Base-by-base conservation (phyloP, 2,113 vertebrate genomes). In the Delphinapterus leucas region DNA sequence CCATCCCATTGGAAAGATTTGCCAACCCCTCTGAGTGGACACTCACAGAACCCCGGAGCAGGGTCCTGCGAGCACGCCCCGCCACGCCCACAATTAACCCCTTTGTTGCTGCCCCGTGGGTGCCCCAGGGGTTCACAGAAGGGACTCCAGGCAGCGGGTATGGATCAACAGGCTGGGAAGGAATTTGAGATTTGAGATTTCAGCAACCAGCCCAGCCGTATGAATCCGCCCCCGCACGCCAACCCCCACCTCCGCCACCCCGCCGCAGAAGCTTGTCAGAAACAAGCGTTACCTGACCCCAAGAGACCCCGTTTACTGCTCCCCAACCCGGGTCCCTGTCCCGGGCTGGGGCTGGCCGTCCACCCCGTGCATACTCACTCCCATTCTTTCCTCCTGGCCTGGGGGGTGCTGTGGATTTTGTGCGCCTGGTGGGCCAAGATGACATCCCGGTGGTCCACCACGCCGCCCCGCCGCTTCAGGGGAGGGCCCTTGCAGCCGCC, bases 381-480 rank as follows among this genome's bases (percentile, higher is more conserved):
- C 99, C 99, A 99, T n/a, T 99, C 98, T 83, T 99, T 99, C 95
- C 99, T 98, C 81, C 97, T 97, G 94, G 99, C 99, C 98, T 99
- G 99, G 0, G 99, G 99, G 1, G 99, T 99, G 98, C 99, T 99
- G 97, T 99, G 99, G 95, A 98, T 96, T 97, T 99, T 99, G 98
- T 99, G 99, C 0, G 99, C 99, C 98, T 99, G 99, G 97, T 99
- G 99, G 5, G 99, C 99, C 97, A 98, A 94, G 98, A 99, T 99
- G 98, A 99, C 97, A 87, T 99, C 99, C 6, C 99, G 98, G 96
- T 99, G 98, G 96, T 99, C 99, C 98, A 99, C 99, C 98, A 99
- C 97, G 18, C 97, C 99, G 2, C 99, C 99, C 6, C 99, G 98
- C 71, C 99, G 98, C 88, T 99, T 98, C 89, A 98, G 97, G 41